Percentiles rank a stretch among this genome's conserved stretches.
Evolutionary conservation across 1,140 invertebrate genomes (phyloP).

Genomic region (Gonioctena quinquepunctata): DNA sequence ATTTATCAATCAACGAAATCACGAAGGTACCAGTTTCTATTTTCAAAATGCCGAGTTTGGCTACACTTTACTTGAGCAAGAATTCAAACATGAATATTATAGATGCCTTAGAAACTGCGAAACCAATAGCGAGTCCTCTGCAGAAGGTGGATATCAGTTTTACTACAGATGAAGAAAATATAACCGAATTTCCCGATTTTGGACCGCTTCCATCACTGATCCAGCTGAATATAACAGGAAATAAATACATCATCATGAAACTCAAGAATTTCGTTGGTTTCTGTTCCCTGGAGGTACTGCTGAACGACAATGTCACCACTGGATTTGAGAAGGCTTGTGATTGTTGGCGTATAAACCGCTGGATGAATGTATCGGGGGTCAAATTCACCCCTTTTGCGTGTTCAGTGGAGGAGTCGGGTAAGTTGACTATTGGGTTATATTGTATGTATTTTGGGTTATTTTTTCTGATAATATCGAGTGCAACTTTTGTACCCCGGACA

Average conservation of each 20-base stretch:
- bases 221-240: constrained; percentile 38
- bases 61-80: constrained; percentile 63
- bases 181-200: constrained; percentile 35
- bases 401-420: constrained; percentile 27
- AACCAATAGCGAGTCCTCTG: constrained; percentile 37
- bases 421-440: too few relatives aligned
- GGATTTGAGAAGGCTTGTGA: constrained; percentile 33
- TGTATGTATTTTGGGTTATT: too few relatives aligned
- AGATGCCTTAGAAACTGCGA: constrained; percentile 33
- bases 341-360: constrained; percentile 41
- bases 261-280: constrained; percentile 39
- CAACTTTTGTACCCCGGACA: too few relatives aligned
- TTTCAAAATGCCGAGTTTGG: constrained; percentile 61
- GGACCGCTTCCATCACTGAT: constrained; percentile 34
- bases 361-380: constrained; percentile 34
- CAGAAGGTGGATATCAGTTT: constrained; percentile 41
- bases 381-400: constrained; percentile 35
- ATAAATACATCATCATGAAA: constrained; percentile 7
- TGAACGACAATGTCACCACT: constrained; percentile 34
- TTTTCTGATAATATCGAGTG: too few relatives aligned
- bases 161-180: constrained; percentile 28
- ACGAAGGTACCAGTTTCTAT: constrained; percentile 59
- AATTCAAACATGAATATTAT: constrained; percentile 54
- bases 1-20: constrained; percentile 38
- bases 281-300: constrained; percentile 38